These are phyloP conservation scores for Lissonota sp. DNA, from an alignment of 2,888 invertebrate species.

Conservation along the genomic window DNA sequence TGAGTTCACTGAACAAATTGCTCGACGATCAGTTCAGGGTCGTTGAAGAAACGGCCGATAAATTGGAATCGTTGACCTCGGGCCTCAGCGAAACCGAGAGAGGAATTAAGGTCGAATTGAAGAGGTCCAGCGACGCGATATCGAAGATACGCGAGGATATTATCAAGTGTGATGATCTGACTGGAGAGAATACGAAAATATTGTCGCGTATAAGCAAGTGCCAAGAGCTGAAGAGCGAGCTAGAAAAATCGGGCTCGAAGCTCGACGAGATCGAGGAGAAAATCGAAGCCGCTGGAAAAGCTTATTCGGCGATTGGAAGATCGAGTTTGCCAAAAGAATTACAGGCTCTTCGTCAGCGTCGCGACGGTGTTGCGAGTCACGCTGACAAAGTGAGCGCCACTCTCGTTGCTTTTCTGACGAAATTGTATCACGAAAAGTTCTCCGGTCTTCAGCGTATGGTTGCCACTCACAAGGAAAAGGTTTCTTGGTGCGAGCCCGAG, in stretches of 20 bases:
- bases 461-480: constrained; percentile 93
- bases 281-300: constrained; percentile 89
- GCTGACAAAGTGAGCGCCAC: constrained; percentile 91
- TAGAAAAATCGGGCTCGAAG: constrained; percentile 88
- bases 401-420: constrained; percentile 92
- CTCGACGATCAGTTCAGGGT: constrained; percentile 91
- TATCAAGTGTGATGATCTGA: constrained; percentile 95
- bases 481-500: constrained; percentile 96
- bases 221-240: constrained; percentile 89
- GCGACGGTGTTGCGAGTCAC: constrained; percentile 91
- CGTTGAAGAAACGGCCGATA: constrained; percentile 89
- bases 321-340: constrained; percentile 93
- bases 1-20: constrained; percentile 88
- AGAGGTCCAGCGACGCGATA: constrained; percentile 88
- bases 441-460: constrained; percentile 92
- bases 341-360: constrained; percentile 92
- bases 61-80: constrained; percentile 90
- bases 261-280: constrained; percentile 89
- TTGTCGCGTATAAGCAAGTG: constrained; percentile 91
- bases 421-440: constrained; percentile 94
- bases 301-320: constrained; percentile 92
- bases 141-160: constrained; percentile 91
- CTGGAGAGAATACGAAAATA: constrained; percentile 94
- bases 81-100: constrained; percentile 91
- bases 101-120: constrained; percentile 89